phyloP scores from a whole-genome alignment of 1,140 invertebrate species.

The Drosophila willistoni region DNA sequence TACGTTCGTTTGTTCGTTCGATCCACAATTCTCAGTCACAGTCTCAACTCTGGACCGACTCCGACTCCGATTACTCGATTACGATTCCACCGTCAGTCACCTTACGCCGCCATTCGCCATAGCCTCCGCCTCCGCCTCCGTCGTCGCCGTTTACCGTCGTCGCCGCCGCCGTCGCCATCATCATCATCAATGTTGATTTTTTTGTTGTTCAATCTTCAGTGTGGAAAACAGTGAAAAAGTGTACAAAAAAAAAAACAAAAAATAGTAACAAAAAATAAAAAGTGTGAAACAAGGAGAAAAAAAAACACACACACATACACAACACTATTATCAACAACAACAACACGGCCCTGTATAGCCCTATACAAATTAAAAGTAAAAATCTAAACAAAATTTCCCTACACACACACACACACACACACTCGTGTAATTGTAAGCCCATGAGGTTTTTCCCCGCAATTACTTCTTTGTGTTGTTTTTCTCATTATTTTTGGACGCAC shows the following conservation, averaged over 20 bases:
- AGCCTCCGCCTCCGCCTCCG: neutral
- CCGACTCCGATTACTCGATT: neutral
- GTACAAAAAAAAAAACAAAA: neutral
- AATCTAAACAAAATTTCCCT: slow-evolving; percentile 14
- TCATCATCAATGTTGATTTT: slow-evolving; percentile 48
- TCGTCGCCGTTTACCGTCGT: neutral
- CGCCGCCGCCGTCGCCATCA: slow-evolving; percentile 33
- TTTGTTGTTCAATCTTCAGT: slow-evolving; percentile 34
- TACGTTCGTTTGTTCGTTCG: slow-evolving; percentile 59
- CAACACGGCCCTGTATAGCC: neutral
- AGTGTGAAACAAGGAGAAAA: neutral
- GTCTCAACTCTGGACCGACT: slow-evolving; percentile 12
- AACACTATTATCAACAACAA: neutral
- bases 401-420: neutral
- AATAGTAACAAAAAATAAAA: too few species aligned
- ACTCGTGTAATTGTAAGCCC: slow-evolving; percentile 43
- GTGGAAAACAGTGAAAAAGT: slow-evolving; percentile 35
- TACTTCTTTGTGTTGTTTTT: slow-evolving; percentile 10
- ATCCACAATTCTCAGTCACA: slow-evolving; percentile 52
- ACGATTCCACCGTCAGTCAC: too few species aligned
- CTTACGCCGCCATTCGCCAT: neutral
- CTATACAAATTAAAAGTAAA: neutral
- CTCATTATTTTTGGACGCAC: slow-evolving; percentile 45
- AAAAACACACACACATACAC: neutral
- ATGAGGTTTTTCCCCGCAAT: slow-evolving; percentile 33